A percentile compares a stretch with the other conserved stretches of the same genome.
Conservation (phyloP, 2,888 invertebrate genomes). For the Taphrorychus bicolor region DNA sequence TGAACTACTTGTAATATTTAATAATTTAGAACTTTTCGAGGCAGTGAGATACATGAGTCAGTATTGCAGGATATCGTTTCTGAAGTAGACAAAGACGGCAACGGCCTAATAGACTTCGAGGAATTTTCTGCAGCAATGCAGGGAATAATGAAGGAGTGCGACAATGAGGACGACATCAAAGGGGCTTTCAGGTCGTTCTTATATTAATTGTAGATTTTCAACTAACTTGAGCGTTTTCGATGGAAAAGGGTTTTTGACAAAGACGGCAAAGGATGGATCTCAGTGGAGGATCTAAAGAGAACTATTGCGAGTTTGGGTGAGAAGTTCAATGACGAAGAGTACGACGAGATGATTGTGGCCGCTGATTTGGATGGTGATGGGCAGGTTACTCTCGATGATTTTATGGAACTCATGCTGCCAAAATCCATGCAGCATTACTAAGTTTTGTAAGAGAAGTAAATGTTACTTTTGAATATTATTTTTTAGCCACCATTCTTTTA, state of each 20-base stretch:
- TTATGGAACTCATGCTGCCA: conserved; percentile 34
- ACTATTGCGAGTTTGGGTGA: conserved; percentile 35
- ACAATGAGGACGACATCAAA: conserved; percentile 41
- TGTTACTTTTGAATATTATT: too few species aligned
- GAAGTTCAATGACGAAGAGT: conserved; percentile 36
- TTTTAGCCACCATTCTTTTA: too few species aligned
- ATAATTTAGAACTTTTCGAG: background rate
- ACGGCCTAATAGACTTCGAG: conserved; percentile 37
- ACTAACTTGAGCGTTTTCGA: background rate
- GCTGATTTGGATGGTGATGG: conserved; percentile 40
- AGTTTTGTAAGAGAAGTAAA: background rate
- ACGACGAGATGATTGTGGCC: conserved; percentile 38
- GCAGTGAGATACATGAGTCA: background rate
- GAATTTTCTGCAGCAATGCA: conserved; percentile 36
- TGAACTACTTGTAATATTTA: conserved; percentile 25
- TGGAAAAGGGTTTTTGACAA: conserved; percentile 34
- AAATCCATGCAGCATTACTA: background rate
- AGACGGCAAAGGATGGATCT: conserved; percentile 40
- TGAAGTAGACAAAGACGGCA: conserved; percentile 34
- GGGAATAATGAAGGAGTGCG: conserved; percentile 33
- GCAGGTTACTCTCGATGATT: conserved; percentile 35
- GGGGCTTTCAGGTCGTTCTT: conserved; percentile 31
- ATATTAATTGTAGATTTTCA: background rate
- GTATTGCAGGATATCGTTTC: conserved; percentile 32
- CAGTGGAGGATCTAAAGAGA: conserved; percentile 25